Conservation (phyloP, 2,888 invertebrate species). For the Orthosia incerta region DNA sequence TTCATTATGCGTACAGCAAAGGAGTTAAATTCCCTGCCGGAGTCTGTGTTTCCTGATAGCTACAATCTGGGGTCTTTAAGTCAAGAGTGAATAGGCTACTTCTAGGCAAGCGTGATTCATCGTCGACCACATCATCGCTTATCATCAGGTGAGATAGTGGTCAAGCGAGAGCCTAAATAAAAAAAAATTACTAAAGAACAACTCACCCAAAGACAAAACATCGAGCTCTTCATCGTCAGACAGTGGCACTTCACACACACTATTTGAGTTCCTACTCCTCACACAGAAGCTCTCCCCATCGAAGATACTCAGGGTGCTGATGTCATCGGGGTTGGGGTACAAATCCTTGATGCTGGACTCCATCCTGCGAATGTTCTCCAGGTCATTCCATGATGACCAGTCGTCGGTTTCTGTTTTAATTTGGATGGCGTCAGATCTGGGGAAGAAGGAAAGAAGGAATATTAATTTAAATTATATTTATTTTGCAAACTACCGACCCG, state of each 20-base stretch:
- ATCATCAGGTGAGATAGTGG: too few species aligned
- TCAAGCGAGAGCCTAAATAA: too few species aligned
- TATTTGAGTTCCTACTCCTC: slow-evolving; percentile 39
- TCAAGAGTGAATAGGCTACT: too few species aligned
- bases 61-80: too few species aligned
- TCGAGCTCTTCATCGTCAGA: slow-evolving; percentile 86
- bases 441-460: too few species aligned
- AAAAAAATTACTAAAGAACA: not conserved
- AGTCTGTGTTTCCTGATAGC: too few species aligned
- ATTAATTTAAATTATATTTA: too few species aligned
- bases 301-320: slow-evolving; percentile 75
- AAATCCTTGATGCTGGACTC: slow-evolving; percentile 77
- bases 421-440: slow-evolving; percentile 70
- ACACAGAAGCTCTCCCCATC: slow-evolving; percentile 54
- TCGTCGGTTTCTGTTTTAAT: slow-evolving; percentile 66
- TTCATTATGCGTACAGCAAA: too few species aligned
- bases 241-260: slow-evolving; percentile 68
- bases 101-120: too few species aligned
- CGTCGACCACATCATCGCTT: too few species aligned
- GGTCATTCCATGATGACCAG: slow-evolving; percentile 81
- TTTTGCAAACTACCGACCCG: too few species aligned
- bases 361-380: slow-evolving; percentile 68
- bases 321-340: slow-evolving; percentile 71
- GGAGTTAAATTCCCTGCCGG: too few species aligned
- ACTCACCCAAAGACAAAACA: slow-evolving; percentile 65